These are phyloP conservation scores for Tor tambroides DNA, from an alignment of 2,113 vertebrate species.

Conservation along the genomic window DNA sequence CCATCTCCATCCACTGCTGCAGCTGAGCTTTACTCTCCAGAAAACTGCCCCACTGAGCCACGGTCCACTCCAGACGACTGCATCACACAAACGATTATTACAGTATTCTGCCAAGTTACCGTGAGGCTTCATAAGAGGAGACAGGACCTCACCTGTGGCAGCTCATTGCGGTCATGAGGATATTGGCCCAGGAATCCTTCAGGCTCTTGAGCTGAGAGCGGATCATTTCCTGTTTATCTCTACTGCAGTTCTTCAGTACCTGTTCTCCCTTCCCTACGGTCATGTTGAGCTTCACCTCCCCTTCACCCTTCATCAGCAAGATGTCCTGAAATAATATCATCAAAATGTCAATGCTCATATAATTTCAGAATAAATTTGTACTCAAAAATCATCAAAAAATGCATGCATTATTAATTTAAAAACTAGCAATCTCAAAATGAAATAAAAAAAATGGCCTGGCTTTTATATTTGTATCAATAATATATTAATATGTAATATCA, in stretches of 20 bases:
- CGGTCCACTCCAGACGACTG: conserved; percentile 88
- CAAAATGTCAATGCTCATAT: neutral
- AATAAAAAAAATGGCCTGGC: neutral
- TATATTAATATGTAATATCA: neutral
- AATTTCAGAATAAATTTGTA: no score
- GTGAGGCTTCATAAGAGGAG: neutral
- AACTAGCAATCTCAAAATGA: neutral
- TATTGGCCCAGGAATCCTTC: conserved; percentile 84
- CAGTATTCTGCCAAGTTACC: neutral
- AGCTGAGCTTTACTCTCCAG: conserved; percentile 85
- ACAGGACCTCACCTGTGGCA: conserved; percentile 85
- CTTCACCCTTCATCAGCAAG: conserved; percentile 93
- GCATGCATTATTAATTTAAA: neutral
- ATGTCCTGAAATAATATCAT: conserved; percentile 81
- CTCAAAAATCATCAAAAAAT: neutral
- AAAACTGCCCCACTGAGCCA: conserved; percentile 88
- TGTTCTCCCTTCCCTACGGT: conserved; percentile 95
- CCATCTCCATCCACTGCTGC: conserved; percentile 91
- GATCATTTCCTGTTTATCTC: conserved; percentile 85
- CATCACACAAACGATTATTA: conserved; percentile 10
- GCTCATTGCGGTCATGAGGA: conserved; percentile 81
- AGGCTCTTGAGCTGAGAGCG: conserved; percentile 83
- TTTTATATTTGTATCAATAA: neutral
- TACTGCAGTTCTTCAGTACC: conserved; percentile 84
- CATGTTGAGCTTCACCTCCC: conserved; percentile 95